phyloP scores from a whole-genome alignment of 2,113 vertebrate species.

The Eupsittula cactorum region DNA sequence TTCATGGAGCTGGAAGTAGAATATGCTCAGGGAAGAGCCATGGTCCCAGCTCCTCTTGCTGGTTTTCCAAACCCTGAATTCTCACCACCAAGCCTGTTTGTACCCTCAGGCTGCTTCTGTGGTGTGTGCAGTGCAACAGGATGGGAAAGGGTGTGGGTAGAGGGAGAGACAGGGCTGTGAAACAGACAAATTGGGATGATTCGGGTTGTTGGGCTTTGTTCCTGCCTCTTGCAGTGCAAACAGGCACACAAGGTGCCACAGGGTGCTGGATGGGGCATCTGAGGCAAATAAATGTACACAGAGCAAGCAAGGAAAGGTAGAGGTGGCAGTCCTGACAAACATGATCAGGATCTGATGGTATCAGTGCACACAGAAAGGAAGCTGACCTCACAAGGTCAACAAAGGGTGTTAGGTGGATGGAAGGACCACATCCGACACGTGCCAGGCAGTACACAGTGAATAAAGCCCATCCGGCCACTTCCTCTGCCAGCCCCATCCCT shows the following conservation, averaged over 20 bases:
- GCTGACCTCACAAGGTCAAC: not conserved
- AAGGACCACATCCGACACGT: fast-evolving
- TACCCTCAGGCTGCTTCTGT: not conserved
- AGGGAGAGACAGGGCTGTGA: not conserved
- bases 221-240: not conserved
- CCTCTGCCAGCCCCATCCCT: not conserved
- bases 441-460: fast-evolving
- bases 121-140: fast-evolving
- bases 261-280: not conserved
- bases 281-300: not conserved
- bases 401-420: not conserved
- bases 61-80: not conserved
- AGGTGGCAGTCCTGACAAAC: fast-evolving
- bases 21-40: not conserved
- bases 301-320: not conserved
- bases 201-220: not conserved
- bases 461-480: not conserved
- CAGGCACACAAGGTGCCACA: not conserved
- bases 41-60: not conserved
- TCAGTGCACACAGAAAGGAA: not conserved
- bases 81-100: not conserved
- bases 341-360: fast-evolving
- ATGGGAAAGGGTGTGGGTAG: not conserved
- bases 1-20: not conserved
- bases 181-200: not conserved